Conservation (phyloP, 2,797 vertebrate genomes). For the Acridotheres tristis region DNA sequence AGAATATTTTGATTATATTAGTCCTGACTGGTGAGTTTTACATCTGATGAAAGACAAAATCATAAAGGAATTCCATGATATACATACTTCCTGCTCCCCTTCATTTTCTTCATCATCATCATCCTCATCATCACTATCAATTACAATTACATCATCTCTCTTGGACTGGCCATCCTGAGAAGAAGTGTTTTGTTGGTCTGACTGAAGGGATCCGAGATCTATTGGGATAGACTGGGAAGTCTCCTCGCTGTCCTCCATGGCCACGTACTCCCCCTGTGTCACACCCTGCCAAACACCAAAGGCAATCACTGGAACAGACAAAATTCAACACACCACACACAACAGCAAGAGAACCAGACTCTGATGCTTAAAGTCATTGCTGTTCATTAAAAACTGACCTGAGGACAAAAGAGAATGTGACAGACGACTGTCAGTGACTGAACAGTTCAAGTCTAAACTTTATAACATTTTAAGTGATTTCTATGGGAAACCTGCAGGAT, state of each 20-base stretch:
- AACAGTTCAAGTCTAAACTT: not conserved
- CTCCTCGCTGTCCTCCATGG: constrained; percentile 84
- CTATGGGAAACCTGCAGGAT: not conserved
- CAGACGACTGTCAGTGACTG: not conserved
- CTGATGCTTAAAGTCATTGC: not conserved
- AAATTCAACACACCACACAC: not conserved
- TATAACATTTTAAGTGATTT: not conserved
- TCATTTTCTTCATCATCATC: constrained; percentile 92
- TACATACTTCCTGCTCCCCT: constrained; percentile 88
- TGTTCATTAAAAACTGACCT: not conserved
- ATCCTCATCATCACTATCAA: constrained; percentile 92
- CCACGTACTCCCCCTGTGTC: constrained; percentile 83
- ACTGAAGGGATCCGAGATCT: constrained; percentile 80
- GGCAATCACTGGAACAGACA: not conserved
- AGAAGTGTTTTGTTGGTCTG: constrained; percentile 82
- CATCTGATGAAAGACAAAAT: not conserved
- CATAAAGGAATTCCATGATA: not conserved
- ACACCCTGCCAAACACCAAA: constrained; percentile 76
- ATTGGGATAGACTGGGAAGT: constrained; percentile 83
- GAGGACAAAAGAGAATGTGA: not conserved
- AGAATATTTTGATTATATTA: not conserved
- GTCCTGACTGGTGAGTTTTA: not conserved
- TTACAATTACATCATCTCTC: constrained; percentile 91
- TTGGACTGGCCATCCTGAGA: constrained; percentile 80
- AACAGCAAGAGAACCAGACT: not conserved